Conservation (phyloP, 2,113 vertebrate genomes). For the Cynoglossus semilaevis region DNA sequence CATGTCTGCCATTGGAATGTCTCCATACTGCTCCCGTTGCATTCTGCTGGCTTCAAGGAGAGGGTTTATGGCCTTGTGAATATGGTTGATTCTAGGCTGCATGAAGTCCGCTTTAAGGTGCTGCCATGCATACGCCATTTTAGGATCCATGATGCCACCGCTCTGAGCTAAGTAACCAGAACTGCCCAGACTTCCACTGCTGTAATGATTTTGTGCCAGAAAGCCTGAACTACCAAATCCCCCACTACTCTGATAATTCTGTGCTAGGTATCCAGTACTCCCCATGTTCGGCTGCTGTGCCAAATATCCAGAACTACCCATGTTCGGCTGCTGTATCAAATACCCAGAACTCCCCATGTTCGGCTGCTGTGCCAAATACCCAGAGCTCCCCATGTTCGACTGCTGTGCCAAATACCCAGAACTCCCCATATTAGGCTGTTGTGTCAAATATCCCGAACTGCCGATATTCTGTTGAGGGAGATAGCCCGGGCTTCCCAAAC, state of each 20-base stretch:
- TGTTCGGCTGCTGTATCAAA: conserved; percentile 44
- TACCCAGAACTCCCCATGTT: conserved; percentile 53
- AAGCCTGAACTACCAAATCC: conserved; percentile 69
- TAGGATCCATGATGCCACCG: conserved; percentile 75
- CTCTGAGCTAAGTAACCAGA: conserved; percentile 67
- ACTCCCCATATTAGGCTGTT: conserved; percentile 57
- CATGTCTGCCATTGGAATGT: conserved; percentile 71
- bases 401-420: conserved; percentile 61
- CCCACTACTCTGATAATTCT: conserved; percentile 66
- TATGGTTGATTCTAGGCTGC: conserved; percentile 84
- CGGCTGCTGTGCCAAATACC: conserved; percentile 55
- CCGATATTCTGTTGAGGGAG: conserved; percentile 58
- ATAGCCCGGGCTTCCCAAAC: conserved; percentile 48
- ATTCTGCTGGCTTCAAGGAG: conserved; percentile 66
- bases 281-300: conserved; percentile 41
- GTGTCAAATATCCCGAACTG: conserved; percentile 61
- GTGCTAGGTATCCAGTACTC: conserved; percentile 64
- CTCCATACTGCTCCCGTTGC: conserved; percentile 69
- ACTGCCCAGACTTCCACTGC: conserved; percentile 70
- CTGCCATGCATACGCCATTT: conserved; percentile 85
- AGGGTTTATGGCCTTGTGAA: conserved; percentile 79
- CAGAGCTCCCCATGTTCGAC: conserved; percentile 61
- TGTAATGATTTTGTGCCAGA: conserved; percentile 72
- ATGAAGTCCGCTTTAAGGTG: conserved; percentile 86
- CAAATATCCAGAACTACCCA: conserved; percentile 46